A percentile compares a stretch with the other conserved stretches of the same genome.
These are phyloP conservation scores for Chloropsis cyanopogon DNA, from an alignment of 2,113 vertebrate species.

Conservation along the genomic window DNA sequence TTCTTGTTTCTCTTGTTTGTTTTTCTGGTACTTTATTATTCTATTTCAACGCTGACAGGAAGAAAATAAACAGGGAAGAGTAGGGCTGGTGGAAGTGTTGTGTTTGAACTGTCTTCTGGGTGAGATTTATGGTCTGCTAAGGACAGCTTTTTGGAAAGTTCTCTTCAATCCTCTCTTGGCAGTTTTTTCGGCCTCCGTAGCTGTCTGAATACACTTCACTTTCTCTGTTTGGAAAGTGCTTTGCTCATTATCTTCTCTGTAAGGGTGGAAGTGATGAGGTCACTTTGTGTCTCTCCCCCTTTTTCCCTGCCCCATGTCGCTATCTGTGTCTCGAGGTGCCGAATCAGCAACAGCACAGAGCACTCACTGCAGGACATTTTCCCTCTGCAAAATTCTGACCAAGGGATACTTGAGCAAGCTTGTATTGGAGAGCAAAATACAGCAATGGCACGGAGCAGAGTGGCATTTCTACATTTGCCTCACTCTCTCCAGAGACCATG, in stretches of 20 bases:
- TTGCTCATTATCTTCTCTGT: constrained; percentile 2
- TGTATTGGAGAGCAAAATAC: neutral
- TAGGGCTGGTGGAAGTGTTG: neutral
- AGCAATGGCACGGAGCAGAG: neutral
- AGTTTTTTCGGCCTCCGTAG: neutral
- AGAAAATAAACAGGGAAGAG: constrained; percentile 55
- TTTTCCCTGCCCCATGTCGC: rapidly evolving
- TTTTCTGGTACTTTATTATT: constrained; percentile 22
- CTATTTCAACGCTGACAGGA: constrained; percentile 38
- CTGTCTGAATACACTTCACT: constrained; percentile 6
- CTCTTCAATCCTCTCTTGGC: neutral
- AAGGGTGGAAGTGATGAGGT: neutral
- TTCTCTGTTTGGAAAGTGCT: constrained; percentile 19
- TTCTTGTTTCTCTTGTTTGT: neutral
- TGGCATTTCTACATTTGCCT: neutral
- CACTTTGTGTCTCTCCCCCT: neutral
- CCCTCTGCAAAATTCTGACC: neutral
- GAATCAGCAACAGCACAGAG: neutral
- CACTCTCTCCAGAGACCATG: neutral
- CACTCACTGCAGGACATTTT: neutral
- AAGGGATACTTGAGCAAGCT: neutral
- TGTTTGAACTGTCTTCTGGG: constrained; percentile 16
- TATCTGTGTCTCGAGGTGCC: neutral
- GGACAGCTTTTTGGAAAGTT: constrained; percentile 38
- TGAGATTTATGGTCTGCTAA: constrained; percentile 43